Percentiles rank a stretch among this genome's conserved stretches.
Evolutionary conservation across 53 echinoderm and acorn worm species (phyloP).

Genomic region (Stichopus horrens): DNA sequence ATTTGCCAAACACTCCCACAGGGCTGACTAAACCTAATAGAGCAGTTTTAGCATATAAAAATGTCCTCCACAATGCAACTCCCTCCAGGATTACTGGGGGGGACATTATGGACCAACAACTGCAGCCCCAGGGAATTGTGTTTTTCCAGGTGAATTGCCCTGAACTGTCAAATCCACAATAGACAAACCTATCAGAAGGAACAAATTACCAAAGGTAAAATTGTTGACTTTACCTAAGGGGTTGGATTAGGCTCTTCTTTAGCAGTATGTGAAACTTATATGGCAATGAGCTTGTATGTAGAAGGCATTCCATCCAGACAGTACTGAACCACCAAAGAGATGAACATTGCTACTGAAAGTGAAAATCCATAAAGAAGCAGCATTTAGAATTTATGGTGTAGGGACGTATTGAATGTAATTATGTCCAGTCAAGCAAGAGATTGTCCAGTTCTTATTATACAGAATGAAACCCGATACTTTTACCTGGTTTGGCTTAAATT

Average conservation of each 20-base stretch:
- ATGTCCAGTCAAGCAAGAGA: no score
- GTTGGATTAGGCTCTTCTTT: not conserved
- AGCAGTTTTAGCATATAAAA: no score
- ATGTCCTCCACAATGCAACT: not conserved
- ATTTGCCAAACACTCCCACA: no score
- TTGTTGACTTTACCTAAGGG: not conserved
- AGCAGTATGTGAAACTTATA: not conserved
- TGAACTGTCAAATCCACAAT: not conserved
- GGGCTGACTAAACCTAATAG: no score
- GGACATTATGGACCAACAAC: not conserved
- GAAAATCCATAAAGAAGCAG: no score
- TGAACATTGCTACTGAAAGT: no score
- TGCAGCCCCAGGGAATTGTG: slow-evolving; percentile 1
- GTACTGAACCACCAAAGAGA: no score
- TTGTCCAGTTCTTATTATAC: no score
- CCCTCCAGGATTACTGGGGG: not conserved
- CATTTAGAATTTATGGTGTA: no score
- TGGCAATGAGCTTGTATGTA: not conserved
- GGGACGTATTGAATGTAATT: no score
- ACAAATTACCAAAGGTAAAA: slow-evolving; percentile 1
- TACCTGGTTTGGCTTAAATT: no score
- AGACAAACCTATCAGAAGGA: not conserved
- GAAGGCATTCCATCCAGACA: not conserved
- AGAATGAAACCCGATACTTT: no score
- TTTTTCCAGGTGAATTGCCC: not conserved